Base-by-base conservation (phyloP, 1,140 invertebrate genomes). In the Drosophila ercepeae region DNA sequence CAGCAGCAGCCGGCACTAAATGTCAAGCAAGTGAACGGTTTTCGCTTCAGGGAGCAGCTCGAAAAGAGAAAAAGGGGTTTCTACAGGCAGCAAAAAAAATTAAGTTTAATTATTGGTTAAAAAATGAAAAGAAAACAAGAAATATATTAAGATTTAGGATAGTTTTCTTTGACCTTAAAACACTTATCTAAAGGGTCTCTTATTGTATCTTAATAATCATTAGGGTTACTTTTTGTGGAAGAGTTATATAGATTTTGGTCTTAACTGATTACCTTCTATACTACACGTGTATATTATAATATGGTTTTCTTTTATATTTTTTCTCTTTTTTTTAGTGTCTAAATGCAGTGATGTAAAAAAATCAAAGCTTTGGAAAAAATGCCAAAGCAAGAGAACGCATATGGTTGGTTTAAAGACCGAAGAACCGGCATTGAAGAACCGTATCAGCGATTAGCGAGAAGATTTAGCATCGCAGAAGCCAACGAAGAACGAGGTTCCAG, bases 1-100 rank as follows among this genome's bases (percentile, higher is more conserved):
- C n/a, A 21, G 14, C 54, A 74, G 42, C 76, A 79, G 72, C 77
- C 65, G 72, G 77, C 77, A 81, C 65, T 76, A 81, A 79, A 79
- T 79, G 77, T 79, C 77, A 79, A 54, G 77, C 77, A 18, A 76
- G 59, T 53, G 75, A 78, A 74, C 75, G 75, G 69, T 69, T 78
- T 69, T 39, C 55, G 57, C 39, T 39, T 32, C 16, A 8, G 21
- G 16, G 16, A 9, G 29, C 25, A 46, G 23, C 4, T 5, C 11
- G 23, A 25, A 48, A 11, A 13, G 21, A 7, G 23, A 2, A 19
- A 34, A 64, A 18, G 27, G 8, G 42, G 23, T 44, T 23, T 2
- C n/a, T 39, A 18, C 18, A 48, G 27, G 21, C 1, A 14, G 34
- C 34, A 14, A 39, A 6, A 44, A 25, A 11, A 32, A n/a, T 27